phyloP scores from a whole-genome alignment of 2,113 vertebrate genomes.

The Ameiurus melas region DNA sequence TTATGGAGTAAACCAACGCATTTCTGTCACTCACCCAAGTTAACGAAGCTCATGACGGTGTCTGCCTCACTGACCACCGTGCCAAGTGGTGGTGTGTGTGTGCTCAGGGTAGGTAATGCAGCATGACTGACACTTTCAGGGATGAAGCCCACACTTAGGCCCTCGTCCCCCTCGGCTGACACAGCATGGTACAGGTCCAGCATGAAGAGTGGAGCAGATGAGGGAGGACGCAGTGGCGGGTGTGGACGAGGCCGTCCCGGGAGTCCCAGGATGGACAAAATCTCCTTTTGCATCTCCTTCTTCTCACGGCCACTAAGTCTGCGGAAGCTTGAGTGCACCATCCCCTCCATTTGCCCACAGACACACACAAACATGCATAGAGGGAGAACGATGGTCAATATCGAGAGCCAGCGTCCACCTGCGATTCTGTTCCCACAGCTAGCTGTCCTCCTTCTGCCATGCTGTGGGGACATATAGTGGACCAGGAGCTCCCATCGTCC shows the following conservation, averaged over 20 bases:
- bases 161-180: slow-evolving; percentile 74
- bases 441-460: neutral
- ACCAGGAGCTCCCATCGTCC: slow-evolving; percentile 4
- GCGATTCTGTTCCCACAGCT: slow-evolving; percentile 33
- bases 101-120: slow-evolving; percentile 77
- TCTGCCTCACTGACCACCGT: slow-evolving; percentile 83
- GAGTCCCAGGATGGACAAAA: slow-evolving; percentile 85
- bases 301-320: slow-evolving; percentile 83
- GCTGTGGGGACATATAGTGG: neutral
- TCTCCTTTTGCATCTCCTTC: slow-evolving; percentile 91
- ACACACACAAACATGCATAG: slow-evolving; percentile 62
- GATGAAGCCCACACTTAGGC: slow-evolving; percentile 56
- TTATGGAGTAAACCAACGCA: neutral
- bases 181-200: slow-evolving; percentile 90
- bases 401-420: slow-evolving; percentile 56
- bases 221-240: slow-evolving; percentile 74
- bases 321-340: slow-evolving; percentile 77
- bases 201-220: slow-evolving; percentile 93
- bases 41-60: slow-evolving; percentile 96
- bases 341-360: slow-evolving; percentile 71
- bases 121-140: slow-evolving; percentile 58
- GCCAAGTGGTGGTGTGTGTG: slow-evolving; percentile 75
- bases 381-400: slow-evolving; percentile 61
- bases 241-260: slow-evolving; percentile 77
- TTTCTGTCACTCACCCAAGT: slow-evolving; percentile 82